Evolutionary conservation across 1,140 invertebrate genomes (phyloP), one percentile per base, ranked within the genome.

Genomic region (Trigoniulus corallinus): DNA sequence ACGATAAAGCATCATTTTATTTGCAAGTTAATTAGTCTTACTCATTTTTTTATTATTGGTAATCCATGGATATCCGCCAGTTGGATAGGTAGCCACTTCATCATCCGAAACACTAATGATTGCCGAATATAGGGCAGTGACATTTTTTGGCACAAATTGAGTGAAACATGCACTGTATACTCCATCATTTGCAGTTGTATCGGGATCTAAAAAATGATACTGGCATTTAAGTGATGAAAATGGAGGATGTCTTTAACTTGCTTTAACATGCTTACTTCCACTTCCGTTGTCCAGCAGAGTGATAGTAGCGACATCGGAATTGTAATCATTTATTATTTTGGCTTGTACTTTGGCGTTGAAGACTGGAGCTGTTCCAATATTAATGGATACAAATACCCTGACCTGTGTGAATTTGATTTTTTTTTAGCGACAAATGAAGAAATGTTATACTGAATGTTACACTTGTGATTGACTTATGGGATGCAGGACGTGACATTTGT

Each of bases 81-180:
- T 43, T 43, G 13, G 13, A 18, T 43, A 43, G 41, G 10, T 4
- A 12, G 21, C 21, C 10, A 20, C 41, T 10, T 18, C 21, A 4
- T n/a, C 4, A 21, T 34, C 15, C 7, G 7, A 7, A 15, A 15
- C 15, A 7, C 7, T 15, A 34, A 15, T 34, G 7, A 34, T 15
- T 34, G 29, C 29, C 15, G 15, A 7, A 34, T 7, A 7, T 7
- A 7, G 15, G 15, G 15, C 29, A 7, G 29, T 34, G 15, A 15
- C 7, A 7, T 7, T 7, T n/a, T n/a, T n/a, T 15, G 15, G 15
- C 7, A 7, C 23, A 15, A 64, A 59, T 23, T 71, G 62, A 23
- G 70, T 73, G 54, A 77, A 76, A 56, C 77, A 79, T 47, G 74
- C 64, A 0, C 75, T 74, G 59, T 80, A 81, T 13, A 80, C 66